Conservation (phyloP, 1,140 invertebrate species). For the Doryteuthis pealeii region DNA sequence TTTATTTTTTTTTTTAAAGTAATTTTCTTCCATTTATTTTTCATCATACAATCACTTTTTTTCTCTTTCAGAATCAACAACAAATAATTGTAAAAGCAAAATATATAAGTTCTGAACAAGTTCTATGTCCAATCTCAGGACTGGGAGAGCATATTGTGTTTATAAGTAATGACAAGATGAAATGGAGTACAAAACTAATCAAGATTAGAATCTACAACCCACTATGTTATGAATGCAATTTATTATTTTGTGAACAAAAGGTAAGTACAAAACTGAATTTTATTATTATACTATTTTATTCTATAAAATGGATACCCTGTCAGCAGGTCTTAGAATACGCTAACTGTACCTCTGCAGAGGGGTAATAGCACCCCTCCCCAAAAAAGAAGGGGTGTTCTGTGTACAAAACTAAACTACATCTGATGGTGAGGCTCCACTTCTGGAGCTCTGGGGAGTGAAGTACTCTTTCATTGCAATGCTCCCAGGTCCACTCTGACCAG, state of each 20-base stretch:
- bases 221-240: not conserved
- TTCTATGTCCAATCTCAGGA: not conserved
- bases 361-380: too few species aligned
- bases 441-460: too few species aligned
- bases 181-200: not conserved
- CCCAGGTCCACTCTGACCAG: too few species aligned
- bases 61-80: not conserved
- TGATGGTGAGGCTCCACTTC: too few species aligned
- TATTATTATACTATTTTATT: too few species aligned
- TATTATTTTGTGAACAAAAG: not conserved
- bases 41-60: not conserved
- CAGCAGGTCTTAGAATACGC: too few species aligned
- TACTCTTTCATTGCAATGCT: too few species aligned
- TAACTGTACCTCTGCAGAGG: too few species aligned
- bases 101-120: constrained; percentile 4
- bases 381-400: too few species aligned
- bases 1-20: too few species aligned
- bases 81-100: not conserved
- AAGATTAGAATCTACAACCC: not conserved
- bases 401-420: too few species aligned
- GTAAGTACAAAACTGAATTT: not conserved
- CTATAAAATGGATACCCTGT: too few species aligned
- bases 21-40: not conserved
- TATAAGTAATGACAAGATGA: not conserved
- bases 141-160: not conserved